Conservation (phyloP, 53 echinoderm and acorn worm species). For the Hippasteria phrygiana region DNA sequence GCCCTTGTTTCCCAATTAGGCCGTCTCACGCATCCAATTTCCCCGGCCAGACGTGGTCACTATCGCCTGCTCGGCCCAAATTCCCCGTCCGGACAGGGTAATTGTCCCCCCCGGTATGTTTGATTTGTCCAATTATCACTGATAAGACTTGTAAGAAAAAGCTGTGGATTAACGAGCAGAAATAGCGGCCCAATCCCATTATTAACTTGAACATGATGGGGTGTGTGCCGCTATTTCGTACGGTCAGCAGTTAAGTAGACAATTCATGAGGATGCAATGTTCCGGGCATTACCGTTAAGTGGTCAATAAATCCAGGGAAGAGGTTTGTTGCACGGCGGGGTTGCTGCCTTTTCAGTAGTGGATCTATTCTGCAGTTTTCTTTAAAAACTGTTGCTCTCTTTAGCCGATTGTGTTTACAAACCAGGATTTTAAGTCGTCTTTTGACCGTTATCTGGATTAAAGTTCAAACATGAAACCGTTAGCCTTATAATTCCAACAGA, state of each 20-base stretch:
- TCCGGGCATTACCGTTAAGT: background rate
- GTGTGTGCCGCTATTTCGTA: constrained; percentile 18
- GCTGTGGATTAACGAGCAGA: background rate
- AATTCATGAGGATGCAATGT: too few relatives aligned
- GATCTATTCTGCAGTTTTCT: background rate
- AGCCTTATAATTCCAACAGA: background rate
- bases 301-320: too few relatives aligned
- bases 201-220: constrained; percentile 54
- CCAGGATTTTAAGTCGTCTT: background rate
- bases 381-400: background rate
- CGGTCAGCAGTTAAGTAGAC: constrained; percentile 33
- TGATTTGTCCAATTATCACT: background rate
- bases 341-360: background rate
- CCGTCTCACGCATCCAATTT: constrained; percentile 45
- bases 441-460: background rate
- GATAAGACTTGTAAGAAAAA: background rate
- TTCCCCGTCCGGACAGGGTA: constrained; percentile 15
- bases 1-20: constrained; percentile 35
- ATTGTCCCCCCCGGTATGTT: constrained; percentile 33
- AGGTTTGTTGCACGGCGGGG: too few relatives aligned
- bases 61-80: background rate
- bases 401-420: background rate
- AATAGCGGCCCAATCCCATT: background rate
- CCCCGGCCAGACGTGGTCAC: background rate
- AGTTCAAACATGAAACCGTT: background rate